phyloP scores from a whole-genome alignment of 2,797 vertebrate genomes.

The Eidolon dupreanum region DNA sequence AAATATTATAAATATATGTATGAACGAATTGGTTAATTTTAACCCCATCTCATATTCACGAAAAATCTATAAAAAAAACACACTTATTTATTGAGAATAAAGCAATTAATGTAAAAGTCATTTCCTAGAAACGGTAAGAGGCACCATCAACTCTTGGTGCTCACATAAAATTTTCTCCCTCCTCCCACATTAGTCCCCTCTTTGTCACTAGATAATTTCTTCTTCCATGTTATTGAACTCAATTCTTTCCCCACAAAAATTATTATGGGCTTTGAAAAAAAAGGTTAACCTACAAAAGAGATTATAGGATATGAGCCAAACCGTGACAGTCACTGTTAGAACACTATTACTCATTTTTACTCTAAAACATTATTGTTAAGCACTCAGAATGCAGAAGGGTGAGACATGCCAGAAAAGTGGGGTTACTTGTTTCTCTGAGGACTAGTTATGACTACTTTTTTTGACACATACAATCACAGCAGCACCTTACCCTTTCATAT shows the following conservation, averaged over 20 bases:
- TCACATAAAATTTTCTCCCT: background rate
- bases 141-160: background rate
- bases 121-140: background rate
- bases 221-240: background rate
- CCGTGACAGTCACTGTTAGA: constrained; percentile 52
- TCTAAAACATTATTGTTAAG: constrained; percentile 55
- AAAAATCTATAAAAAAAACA: background rate
- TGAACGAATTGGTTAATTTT: background rate
- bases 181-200: background rate
- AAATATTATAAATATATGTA: background rate
- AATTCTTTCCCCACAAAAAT: background rate
- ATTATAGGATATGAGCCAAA: background rate
- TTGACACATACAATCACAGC: background rate
- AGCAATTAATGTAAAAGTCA: background rate
- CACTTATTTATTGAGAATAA: background rate
- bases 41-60: background rate
- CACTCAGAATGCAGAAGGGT: background rate
- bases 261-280: constrained; percentile 10
- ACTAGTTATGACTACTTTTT: constrained; percentile 55
- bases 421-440: constrained; percentile 34
- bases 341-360: constrained; percentile 62
- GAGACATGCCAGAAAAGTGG: background rate
- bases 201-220: background rate
- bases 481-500: constrained; percentile 54
- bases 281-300: background rate